Percentiles rank a stretch among this genome's conserved stretches.
Evolutionary conservation across 2,113 vertebrate species (phyloP).

Genomic region (Burhinus oedicnemus): DNA sequence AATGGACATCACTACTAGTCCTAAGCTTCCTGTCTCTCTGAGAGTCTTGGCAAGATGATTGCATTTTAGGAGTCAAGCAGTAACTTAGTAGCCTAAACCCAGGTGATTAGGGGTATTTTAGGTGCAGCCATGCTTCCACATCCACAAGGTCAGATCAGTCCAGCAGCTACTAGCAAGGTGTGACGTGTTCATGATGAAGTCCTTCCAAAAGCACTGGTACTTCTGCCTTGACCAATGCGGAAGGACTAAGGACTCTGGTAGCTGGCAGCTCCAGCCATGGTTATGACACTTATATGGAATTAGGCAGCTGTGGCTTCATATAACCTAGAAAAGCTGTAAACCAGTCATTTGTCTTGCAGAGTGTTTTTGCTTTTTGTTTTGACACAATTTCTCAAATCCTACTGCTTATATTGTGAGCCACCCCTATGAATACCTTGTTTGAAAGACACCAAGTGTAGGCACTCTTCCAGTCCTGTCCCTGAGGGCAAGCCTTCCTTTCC

Average conservation of each 20-base stretch:
- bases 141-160: background rate
- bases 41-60: background rate
- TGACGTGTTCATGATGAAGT: background rate
- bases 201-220: background rate
- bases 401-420: background rate
- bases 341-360: background rate
- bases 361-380: background rate
- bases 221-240: background rate
- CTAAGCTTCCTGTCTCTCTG: background rate
- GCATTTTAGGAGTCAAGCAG: background rate
- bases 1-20: background rate
- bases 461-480: background rate
- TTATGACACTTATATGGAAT: too few relatives aligned
- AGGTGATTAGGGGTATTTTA: background rate
- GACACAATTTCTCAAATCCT: background rate
- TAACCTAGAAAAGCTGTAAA: background rate
- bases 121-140: background rate
- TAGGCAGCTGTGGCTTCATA: background rate
- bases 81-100: background rate
- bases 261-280: background rate
- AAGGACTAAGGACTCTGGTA: background rate
- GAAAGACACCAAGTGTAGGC: background rate
- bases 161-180: background rate
- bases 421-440: background rate
- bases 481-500: background rate